Evolutionary conservation across 2,113 vertebrate genomes (phyloP), one percentile per base, ranked within the genome.

Genomic region (Hemichromis elongatus): DNA sequence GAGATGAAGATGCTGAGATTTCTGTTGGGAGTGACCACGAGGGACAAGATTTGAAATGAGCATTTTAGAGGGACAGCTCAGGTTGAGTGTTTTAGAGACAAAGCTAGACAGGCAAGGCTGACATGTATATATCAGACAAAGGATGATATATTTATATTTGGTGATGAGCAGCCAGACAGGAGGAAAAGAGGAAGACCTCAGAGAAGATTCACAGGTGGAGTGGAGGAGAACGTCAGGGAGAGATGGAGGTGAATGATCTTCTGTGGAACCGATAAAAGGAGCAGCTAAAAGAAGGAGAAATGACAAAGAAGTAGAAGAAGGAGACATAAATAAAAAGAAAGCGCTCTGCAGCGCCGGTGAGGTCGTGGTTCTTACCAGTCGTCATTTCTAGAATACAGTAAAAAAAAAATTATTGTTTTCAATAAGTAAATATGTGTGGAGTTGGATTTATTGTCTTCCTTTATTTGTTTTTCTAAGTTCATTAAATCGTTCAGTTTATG

Each of bases 371-470:
- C n/a, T n/a, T 45, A 45, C 21, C 5, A 21, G 13, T 28, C 21
- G 26, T 24, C 66, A 28, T 11, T 73, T 73, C 66, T 70, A 13
- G 10, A 45, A 70, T 47, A 28, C 24, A 73, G 40, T 10, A 18
- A 18, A 28, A 73, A 68, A 42, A 73, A 45, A 8, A 68, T 42
- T 68, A n/a, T 11, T 47, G 5, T 47, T 47, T 47, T 18, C 13
- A 73, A 73, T 47, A 47, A 70, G 21, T 26, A 70, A 45, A 70
- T 70, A 47, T 73, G 18, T 47, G 66, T 47, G 66, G 66, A 28
- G 66, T 28, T 47, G 40, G 40, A 68, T 24, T 40, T 40, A 21
- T 21, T 73, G 66, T 47, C 24, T 28, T 47, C 14, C 24, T 73
- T 28, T 28, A 28, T 47, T 47, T 73, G 21, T 26, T 70, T 26